phyloP scores from a whole-genome alignment of 1,140 invertebrate species.

The Panagrolaimus sp. region DNA sequence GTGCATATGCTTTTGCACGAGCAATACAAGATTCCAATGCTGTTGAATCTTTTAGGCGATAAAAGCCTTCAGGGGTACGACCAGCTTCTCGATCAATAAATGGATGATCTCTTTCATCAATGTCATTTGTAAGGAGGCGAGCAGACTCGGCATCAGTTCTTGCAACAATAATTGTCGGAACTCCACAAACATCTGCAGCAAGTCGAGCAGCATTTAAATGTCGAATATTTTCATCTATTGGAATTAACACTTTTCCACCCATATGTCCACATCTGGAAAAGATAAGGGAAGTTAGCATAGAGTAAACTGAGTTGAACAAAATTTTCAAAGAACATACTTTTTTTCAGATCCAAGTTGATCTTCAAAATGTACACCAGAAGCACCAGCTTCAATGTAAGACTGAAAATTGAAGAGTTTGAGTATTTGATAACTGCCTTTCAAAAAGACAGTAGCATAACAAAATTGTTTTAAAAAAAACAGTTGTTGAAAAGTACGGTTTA shows the following conservation, averaged over 20 bases:
- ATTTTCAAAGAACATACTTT: slow-evolving; percentile 56
- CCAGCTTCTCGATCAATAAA: slow-evolving; percentile 58
- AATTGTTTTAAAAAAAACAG: too few relatives aligned
- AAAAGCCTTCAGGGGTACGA: slow-evolving; percentile 59
- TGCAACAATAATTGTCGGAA: slow-evolving; percentile 59
- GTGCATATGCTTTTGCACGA: slow-evolving; percentile 58
- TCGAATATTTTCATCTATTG: slow-evolving; percentile 59
- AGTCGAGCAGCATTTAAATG: slow-evolving; percentile 59
- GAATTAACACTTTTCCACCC: slow-evolving; percentile 52
- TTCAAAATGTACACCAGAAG: slow-evolving; percentile 59
- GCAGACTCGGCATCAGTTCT: slow-evolving; percentile 59
- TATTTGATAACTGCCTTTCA: too few relatives aligned
- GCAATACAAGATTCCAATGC: slow-evolving; percentile 54
- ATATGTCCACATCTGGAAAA: slow-evolving; percentile 21
- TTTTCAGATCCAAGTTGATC: slow-evolving; percentile 60
- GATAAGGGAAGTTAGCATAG: too few relatives aligned
- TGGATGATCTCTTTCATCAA: slow-evolving; percentile 58
- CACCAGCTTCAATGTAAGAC: slow-evolving; percentile 60
- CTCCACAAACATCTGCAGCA: slow-evolving; percentile 58
- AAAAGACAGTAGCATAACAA: too few relatives aligned
- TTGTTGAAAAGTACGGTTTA: too few relatives aligned
- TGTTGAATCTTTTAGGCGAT: slow-evolving; percentile 46
- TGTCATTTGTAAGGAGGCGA: slow-evolving; percentile 53
- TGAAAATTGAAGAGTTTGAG: slow-evolving; percentile 25
- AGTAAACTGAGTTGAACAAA: not conserved